Percentiles rank a stretch among this genome's conserved stretches.
phyloP scores from a whole-genome alignment of 2,113 vertebrate genomes.

The Percina caprodes region DNA sequence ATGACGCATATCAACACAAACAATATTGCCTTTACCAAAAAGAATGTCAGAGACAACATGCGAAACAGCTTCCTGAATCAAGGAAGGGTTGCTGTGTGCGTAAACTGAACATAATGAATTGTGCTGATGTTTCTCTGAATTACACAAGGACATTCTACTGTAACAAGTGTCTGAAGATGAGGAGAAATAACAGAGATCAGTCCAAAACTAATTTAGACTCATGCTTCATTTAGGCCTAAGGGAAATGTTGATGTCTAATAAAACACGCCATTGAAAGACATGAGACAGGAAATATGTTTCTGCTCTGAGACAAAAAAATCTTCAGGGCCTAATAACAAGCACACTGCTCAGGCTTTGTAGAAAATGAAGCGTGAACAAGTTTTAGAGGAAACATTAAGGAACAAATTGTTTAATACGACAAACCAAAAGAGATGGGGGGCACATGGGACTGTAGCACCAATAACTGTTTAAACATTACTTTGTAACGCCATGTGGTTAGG shows the following conservation, averaged over 20 bases:
- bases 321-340: conserved; percentile 41
- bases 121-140: conserved; percentile 22
- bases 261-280: conserved; percentile 33
- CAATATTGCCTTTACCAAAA: background rate
- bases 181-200: conserved; percentile 28
- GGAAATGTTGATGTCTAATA: conserved; percentile 41
- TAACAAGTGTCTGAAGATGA: conserved; percentile 20
- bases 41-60: background rate
- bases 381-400: conserved; percentile 1
- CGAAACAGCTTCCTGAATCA: background rate
- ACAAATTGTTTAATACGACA: conserved; percentile 25
- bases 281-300: conserved; percentile 23
- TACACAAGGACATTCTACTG: conserved; percentile 2
- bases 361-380: conserved; percentile 13
- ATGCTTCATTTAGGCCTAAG: conserved; percentile 26
- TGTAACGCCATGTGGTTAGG: background rate
- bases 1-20: conserved; percentile 4
- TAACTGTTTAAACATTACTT: background rate
- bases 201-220: conserved; percentile 22
- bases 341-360: background rate
- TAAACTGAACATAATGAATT: conserved; percentile 4
- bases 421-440: background rate
- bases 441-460: background rate
- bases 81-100: background rate
- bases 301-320: conserved; percentile 27